These are phyloP conservation scores for Oxycera nigricornis DNA, from an alignment of 2,888 invertebrate species.

Conservation along the genomic window DNA sequence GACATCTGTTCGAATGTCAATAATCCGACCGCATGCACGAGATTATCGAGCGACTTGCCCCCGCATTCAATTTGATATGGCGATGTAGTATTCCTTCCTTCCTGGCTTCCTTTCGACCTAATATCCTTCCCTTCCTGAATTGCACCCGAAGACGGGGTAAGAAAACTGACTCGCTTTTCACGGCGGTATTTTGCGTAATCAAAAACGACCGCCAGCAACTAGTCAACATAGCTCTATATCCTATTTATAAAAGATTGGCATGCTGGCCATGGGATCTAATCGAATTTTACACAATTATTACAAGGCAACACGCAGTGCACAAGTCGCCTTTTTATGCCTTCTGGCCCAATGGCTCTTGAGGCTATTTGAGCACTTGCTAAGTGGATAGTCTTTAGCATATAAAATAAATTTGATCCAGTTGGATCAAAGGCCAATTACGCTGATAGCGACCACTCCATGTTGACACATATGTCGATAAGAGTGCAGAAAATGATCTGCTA, in stretches of 20 bases:
- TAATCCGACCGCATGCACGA: conserved; percentile 50
- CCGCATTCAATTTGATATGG: conserved; percentile 22
- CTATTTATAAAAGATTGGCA: not conserved
- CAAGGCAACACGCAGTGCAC: conserved; percentile 29
- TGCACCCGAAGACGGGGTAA: not conserved
- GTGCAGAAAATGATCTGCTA: conserved; percentile 6
- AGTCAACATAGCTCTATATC: too few species aligned
- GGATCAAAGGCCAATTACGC: conserved; percentile 15
- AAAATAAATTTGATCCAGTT: conserved; percentile 24
- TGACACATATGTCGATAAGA: conserved; percentile 48
- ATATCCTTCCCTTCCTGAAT: not conserved
- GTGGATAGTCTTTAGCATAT: conserved; percentile 36
- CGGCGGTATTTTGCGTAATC: too few species aligned
- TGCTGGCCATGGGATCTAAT: not conserved
- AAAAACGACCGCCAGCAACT: not conserved
- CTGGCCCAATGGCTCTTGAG: conserved; percentile 25
- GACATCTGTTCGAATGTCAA: conserved; percentile 51
- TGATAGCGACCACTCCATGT: conserved; percentile 40
- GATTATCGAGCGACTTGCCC: conserved; percentile 46
- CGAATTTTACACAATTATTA: conserved; percentile 38
- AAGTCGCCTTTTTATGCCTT: conserved; percentile 3
- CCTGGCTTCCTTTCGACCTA: not conserved
- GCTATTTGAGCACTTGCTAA: conserved; percentile 39
- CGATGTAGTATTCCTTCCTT: not conserved
- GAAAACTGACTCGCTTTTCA: not conserved